Conservation (phyloP, 2,113 vertebrate genomes). For the Pardalotus punctatus region DNA sequence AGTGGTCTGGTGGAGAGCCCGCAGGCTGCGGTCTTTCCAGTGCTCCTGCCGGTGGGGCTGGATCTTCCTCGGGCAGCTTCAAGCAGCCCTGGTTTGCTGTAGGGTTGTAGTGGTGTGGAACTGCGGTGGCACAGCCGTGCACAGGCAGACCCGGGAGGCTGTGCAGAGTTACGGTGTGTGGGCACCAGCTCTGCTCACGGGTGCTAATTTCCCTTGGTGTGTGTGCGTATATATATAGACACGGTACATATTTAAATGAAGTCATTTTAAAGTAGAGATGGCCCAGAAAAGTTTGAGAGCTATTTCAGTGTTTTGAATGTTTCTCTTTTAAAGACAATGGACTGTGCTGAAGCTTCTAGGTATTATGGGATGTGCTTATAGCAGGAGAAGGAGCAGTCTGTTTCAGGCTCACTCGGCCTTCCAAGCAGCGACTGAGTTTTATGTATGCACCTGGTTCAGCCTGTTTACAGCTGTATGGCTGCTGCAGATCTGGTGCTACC, state of each 20-base stretch:
- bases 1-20: background rate
- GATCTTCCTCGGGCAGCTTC: accelerated
- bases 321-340: constrained; percentile 15
- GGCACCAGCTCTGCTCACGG: background rate
- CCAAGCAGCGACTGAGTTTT: background rate
- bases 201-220: background rate
- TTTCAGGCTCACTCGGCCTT: background rate
- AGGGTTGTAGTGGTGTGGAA: background rate
- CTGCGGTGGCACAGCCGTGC: background rate
- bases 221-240: background rate
- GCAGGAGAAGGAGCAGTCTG: background rate
- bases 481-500: background rate
- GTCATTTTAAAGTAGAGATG: constrained; percentile 6
- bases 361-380: background rate
- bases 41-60: background rate
- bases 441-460: background rate
- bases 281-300: constrained; percentile 54
- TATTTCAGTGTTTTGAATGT: background rate
- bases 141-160: background rate
- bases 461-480: background rate
- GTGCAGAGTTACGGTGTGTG: background rate
- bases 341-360: background rate
- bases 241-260: constrained; percentile 11
- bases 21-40: background rate
- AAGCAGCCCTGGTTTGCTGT: background rate